Conservation (phyloP, 2,113 vertebrate genomes). For the Pangasianodon hypophthalmus region DNA sequence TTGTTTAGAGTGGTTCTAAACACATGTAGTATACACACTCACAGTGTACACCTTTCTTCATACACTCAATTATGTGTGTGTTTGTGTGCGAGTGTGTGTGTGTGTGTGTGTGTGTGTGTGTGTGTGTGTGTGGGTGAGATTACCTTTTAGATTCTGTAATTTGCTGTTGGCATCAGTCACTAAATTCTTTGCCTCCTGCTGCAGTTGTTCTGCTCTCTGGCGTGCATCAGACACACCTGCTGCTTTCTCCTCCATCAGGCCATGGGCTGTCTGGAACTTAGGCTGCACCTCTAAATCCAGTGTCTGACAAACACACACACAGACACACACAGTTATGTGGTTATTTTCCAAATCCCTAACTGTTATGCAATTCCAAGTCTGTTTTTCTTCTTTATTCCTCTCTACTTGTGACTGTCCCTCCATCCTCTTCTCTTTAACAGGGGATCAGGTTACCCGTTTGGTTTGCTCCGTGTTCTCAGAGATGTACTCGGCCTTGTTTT, state of each 20-base stretch:
- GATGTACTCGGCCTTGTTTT: conserved; percentile 65
- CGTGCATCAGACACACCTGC: conserved; percentile 78
- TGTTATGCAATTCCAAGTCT: neutral
- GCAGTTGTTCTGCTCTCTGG: conserved; percentile 80
- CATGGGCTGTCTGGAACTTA: conserved; percentile 76
- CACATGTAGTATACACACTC: neutral
- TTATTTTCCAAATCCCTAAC: neutral
- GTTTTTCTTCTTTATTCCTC: neutral
- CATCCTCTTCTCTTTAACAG: neutral
- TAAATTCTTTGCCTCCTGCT: conserved; percentile 85
- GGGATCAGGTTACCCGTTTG: conserved; percentile 73
- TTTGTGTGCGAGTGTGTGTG: neutral
- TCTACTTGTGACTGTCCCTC: neutral
- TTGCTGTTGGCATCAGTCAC: conserved; percentile 83
- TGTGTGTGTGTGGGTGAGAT: conserved; percentile 6
- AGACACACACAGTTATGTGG: neutral
- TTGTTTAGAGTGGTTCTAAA: neutral
- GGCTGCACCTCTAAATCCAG: conserved; percentile 78
- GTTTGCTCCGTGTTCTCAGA: conserved; percentile 75
- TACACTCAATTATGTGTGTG: neutral
- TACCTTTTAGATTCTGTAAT: conserved; percentile 86
- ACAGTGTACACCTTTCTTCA: neutral
- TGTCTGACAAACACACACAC: conserved; percentile 66
- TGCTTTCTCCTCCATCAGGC: conserved; percentile 80
- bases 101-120: neutral